These are phyloP conservation scores for Drosophila aff. DNA, from an alignment of 1,140 invertebrate genomes.

Conservation along the genomic window DNA sequence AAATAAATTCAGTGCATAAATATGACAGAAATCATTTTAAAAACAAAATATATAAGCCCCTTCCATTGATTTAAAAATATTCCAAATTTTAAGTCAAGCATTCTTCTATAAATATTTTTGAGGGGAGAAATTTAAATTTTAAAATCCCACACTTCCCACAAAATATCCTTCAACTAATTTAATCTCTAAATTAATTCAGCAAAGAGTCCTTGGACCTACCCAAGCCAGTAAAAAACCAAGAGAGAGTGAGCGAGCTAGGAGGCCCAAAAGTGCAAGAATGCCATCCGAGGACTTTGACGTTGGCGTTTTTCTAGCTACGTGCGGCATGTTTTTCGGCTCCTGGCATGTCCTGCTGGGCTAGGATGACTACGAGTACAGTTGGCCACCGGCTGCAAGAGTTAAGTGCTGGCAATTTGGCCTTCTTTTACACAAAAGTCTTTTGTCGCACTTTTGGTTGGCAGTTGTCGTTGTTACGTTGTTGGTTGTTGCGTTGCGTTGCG, in stretches of 20 bases:
- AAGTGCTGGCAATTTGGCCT: conserved; percentile 73
- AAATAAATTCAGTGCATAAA: background rate
- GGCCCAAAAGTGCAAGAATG: conserved; percentile 37
- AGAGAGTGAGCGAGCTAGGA: background rate
- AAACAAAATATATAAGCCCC: background rate
- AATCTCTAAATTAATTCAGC: conserved; percentile 25
- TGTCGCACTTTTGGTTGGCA: conserved; percentile 17
- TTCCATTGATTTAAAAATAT: background rate
- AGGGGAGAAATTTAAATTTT: rapidly evolving
- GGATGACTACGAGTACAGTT: conserved; percentile 63
- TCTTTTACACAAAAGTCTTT: conserved; percentile 55
- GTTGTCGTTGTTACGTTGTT: conserved; percentile 13
- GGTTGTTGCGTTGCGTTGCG: conserved; percentile 54
- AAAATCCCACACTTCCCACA: background rate
- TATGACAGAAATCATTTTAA: too few relatives aligned
- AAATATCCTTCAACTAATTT: background rate
- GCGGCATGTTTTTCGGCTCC: conserved; percentile 33
- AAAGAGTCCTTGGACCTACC: background rate
- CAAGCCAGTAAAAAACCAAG: background rate
- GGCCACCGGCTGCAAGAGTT: conserved; percentile 59
- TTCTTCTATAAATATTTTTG: background rate
- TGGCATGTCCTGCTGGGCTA: conserved; percentile 38
- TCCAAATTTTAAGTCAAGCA: too few relatives aligned
- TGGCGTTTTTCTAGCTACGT: conserved; percentile 51
- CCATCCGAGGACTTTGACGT: conserved; percentile 35